A percentile compares a stretch with the other conserved stretches of the same genome.
These are phyloP conservation scores for Babylonia areolata DNA, from an alignment of 1,140 invertebrate species.

Conservation along the genomic window DNA sequence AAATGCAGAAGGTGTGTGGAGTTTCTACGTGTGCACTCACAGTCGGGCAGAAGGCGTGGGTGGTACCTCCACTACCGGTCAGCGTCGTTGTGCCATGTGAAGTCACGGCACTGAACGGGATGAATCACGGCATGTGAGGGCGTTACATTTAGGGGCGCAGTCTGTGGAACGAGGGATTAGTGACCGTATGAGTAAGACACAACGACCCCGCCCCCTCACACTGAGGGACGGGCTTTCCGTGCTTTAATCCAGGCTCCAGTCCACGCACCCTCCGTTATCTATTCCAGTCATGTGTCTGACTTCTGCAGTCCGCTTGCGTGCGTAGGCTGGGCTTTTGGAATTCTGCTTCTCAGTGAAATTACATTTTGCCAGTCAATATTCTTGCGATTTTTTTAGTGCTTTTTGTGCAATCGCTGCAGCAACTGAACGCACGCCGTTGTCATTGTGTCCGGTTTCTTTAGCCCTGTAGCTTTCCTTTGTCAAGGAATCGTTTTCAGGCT, in stretches of 20 bases:
- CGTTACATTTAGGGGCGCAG: neutral
- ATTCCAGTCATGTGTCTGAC: neutral
- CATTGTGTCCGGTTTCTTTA: neutral
- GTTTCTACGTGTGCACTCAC: neutral
- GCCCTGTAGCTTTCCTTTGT: neutral
- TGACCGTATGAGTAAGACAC: neutral
- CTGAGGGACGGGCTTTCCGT: neutral
- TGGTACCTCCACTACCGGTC: too few relatives aligned
- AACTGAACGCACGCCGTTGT: too few relatives aligned
- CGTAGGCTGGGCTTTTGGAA: too few relatives aligned
- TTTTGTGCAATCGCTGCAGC: too few relatives aligned
- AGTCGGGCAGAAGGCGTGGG: too few relatives aligned
- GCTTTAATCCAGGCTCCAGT: neutral
- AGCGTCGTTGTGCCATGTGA: too few relatives aligned
- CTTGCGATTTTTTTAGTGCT: too few relatives aligned
- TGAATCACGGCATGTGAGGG: neutral
- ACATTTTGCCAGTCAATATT: too few relatives aligned
- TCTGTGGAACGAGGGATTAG: neutral
- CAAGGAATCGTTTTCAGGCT: neutral
- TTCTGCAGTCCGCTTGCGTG: too few relatives aligned
- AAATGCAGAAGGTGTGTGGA: too few relatives aligned
- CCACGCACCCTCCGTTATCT: neutral
- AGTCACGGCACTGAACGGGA: neutral
- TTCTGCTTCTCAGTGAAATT: too few relatives aligned
- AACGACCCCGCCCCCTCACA: neutral